Percentiles rank a stretch among this genome's conserved stretches.
Evolutionary conservation across 2,113 vertebrate genomes (phyloP).

Genomic region (Pachypanchax playfairii): DNA sequence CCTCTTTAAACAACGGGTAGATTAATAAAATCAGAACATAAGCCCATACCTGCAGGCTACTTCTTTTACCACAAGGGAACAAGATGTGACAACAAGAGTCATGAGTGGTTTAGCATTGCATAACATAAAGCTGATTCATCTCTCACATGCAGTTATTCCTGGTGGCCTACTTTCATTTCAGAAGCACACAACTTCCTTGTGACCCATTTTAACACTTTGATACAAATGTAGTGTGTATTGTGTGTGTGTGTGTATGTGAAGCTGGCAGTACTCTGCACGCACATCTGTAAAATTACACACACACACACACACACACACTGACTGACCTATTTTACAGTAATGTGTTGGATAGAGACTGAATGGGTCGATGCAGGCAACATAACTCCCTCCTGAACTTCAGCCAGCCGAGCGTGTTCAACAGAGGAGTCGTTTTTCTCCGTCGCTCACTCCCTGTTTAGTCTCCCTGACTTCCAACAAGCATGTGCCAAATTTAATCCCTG

Average conservation of each 20-base stretch:
- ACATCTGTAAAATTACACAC: conserved; percentile 22
- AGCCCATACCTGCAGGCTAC: conserved; percentile 12
- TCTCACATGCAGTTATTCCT: conserved; percentile 36
- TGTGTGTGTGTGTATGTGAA: conserved; percentile 11
- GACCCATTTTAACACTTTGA: conserved; percentile 52
- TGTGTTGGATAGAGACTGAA: conserved; percentile 32
- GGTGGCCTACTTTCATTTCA: conserved; percentile 71
- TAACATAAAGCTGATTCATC: conserved; percentile 73
- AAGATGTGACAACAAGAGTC: conserved; percentile 47
- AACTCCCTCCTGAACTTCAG: conserved; percentile 47
- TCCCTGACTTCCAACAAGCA: conserved; percentile 15
- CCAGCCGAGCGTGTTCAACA: conserved; percentile 48
- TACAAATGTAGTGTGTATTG: conserved; percentile 9
- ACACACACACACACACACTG: neutral
- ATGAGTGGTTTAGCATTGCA: conserved; percentile 59
- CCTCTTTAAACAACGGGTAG: no score
- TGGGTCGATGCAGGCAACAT: conserved; percentile 56
- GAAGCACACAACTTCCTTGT: conserved; percentile 44
- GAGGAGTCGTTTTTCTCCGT: conserved; percentile 38
- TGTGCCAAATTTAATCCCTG: conserved; percentile 24
- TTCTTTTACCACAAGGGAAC: conserved; percentile 53
- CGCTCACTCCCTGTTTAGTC: conserved; percentile 18
- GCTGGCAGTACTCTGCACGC: neutral
- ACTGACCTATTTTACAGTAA: conserved; percentile 65
- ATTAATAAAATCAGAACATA: neutral